Percentiles rank a stretch among this genome's conserved stretches.
Conservation (phyloP, 1,140 invertebrate genomes). For the Papilio xuthus region DNA sequence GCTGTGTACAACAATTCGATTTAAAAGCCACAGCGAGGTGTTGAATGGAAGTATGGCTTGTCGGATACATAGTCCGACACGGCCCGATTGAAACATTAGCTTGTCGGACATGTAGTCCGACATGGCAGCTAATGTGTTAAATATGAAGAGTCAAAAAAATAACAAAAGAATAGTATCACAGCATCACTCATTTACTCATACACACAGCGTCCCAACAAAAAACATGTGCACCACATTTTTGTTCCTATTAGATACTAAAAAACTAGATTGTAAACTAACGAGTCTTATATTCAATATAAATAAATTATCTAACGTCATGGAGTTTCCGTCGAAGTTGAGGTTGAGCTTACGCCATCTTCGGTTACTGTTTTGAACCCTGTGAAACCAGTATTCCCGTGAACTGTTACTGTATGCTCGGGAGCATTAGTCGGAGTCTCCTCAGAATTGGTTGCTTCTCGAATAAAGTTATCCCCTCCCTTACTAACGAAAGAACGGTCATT, state of each 20-base stretch:
- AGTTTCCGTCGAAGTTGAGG: constrained; percentile 50
- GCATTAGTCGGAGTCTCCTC: constrained; percentile 44
- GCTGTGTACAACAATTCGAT: too few relatives aligned
- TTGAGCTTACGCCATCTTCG: constrained; percentile 51
- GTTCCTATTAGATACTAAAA: constrained; percentile 40
- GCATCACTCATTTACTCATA: constrained; percentile 66
- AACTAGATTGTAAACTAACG: constrained; percentile 3
- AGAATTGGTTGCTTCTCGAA: constrained; percentile 32
- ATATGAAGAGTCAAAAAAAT: constrained; percentile 30
- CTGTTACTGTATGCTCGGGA: constrained; percentile 58
- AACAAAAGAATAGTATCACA: constrained; percentile 57
- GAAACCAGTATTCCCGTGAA: constrained; percentile 63
- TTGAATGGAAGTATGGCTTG: too few relatives aligned
- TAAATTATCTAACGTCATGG: constrained; percentile 31
- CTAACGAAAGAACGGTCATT: constrained; percentile 42
- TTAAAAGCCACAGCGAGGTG: too few relatives aligned
- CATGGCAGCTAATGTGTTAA: too few relatives aligned
- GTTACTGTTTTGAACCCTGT: constrained; percentile 60
- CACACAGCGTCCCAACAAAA: constrained; percentile 44
- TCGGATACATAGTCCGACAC: too few relatives aligned
- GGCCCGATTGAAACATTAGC: too few relatives aligned
- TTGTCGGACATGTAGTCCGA: too few relatives aligned
- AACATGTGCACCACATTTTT: constrained; percentile 37
- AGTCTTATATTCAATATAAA: constrained; percentile 25
- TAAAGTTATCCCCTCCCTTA: constrained; percentile 33